Conservation (phyloP, 1,140 invertebrate species). For the Drosophila ironensis region DNA sequence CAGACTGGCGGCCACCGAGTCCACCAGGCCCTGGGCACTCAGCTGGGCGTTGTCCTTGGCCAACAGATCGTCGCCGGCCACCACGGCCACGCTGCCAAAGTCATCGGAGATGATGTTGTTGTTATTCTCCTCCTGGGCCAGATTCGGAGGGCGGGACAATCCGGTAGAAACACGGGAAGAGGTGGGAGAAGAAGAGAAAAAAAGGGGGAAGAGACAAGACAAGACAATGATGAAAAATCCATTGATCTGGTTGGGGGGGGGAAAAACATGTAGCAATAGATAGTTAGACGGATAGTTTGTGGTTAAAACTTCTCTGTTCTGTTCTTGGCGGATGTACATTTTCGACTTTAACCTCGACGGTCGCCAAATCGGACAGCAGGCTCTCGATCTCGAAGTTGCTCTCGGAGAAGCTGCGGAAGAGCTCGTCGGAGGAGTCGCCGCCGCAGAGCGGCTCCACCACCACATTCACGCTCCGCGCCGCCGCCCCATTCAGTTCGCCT, state of each 20-base stretch:
- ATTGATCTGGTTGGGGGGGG: not conserved
- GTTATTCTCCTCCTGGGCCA: conserved; percentile 75
- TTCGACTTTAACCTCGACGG: conserved; percentile 83
- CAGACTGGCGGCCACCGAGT: conserved; percentile 61
- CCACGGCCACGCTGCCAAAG: conserved; percentile 63
- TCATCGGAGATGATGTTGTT: conserved; percentile 70
- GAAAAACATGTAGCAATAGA: not conserved
- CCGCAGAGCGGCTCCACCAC: conserved; percentile 78
- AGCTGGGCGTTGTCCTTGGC: conserved; percentile 69
- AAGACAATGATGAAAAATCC: conserved; percentile 44
- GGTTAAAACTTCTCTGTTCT: conserved; percentile 49
- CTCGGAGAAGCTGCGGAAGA: conserved; percentile 80
- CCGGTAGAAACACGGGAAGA: not conserved
- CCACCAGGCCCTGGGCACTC: conserved; percentile 58
- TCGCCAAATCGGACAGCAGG: conserved; percentile 83
- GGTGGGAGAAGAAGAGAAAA: not conserved
- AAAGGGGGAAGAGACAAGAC: conserved; percentile 17
- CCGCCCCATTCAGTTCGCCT: conserved; percentile 57
- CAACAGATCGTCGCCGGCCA: conserved; percentile 60
- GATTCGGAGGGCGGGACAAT: conserved; percentile 1
- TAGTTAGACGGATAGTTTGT: not conserved
- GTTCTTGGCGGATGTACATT: conserved; percentile 71
- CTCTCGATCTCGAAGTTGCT: conserved; percentile 83
- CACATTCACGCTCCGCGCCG: conserved; percentile 70
- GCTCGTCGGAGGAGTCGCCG: conserved; percentile 79